Evolutionary conservation across 2,113 vertebrate species (phyloP).

Genomic region (Clarias macrocephalus): DNA sequence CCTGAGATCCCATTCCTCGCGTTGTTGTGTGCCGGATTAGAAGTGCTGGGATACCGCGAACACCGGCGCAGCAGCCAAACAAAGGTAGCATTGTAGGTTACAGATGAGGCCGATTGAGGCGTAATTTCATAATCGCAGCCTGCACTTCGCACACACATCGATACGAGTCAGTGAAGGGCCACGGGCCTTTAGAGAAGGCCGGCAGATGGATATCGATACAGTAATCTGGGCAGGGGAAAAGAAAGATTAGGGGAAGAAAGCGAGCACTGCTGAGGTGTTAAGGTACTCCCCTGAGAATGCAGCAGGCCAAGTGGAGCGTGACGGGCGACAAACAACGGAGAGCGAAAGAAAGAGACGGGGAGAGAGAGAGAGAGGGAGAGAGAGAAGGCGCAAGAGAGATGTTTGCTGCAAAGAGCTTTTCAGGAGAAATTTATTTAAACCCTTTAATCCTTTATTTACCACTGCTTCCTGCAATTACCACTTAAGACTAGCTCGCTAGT

Average conservation of each 20-base stretch:
- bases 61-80: constrained; percentile 32
- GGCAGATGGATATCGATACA: constrained; percentile 53
- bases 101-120: constrained; percentile 43
- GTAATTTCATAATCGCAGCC: constrained; percentile 41
- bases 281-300: constrained; percentile 55
- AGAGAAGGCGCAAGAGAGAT: constrained; percentile 15
- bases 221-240: constrained; percentile 50
- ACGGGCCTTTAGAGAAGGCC: constrained; percentile 36
- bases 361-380: constrained; percentile 10
- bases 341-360: constrained; percentile 5
- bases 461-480: constrained; percentile 50
- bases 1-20: constrained; percentile 38
- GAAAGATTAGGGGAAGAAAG: constrained; percentile 55
- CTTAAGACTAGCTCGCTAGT: constrained; percentile 36
- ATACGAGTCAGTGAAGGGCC: constrained; percentile 38
- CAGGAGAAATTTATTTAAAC: constrained; percentile 48
- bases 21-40: constrained; percentile 20
- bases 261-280: constrained; percentile 55
- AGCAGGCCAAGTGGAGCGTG: constrained; percentile 55
- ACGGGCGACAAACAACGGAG: constrained; percentile 50
- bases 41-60: constrained; percentile 17
- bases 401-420: constrained; percentile 35
- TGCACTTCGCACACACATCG: constrained; percentile 23
- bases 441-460: constrained; percentile 51
- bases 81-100: constrained; percentile 48